Conservation (phyloP, 2,888 invertebrate species). For the Xanthostigma xanthostigma region DNA sequence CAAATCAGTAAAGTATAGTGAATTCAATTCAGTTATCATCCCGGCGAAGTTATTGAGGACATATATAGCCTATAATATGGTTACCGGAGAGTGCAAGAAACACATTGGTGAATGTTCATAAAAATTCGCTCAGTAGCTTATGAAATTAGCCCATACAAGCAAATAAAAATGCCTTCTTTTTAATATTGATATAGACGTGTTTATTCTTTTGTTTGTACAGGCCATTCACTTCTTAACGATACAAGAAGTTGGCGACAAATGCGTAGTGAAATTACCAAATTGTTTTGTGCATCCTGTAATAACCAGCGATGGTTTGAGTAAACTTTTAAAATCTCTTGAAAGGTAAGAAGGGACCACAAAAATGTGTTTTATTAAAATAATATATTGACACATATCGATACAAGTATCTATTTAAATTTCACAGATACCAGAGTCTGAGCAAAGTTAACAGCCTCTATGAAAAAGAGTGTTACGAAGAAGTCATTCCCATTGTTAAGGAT, state of each 20-base stretch:
- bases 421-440: constrained; percentile 36
- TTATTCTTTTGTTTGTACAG: not conserved
- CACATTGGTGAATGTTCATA: too few species aligned
- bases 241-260: constrained; percentile 20
- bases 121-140: too few species aligned
- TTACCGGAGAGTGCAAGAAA: too few species aligned
- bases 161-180: not conserved
- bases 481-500: constrained; percentile 49
- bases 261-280: constrained; percentile 33
- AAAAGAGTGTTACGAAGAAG: constrained; percentile 45
- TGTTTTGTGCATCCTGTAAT: constrained; percentile 34
- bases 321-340: constrained; percentile 34
- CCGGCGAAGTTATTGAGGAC: too few species aligned
- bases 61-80: too few species aligned
- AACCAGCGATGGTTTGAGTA: constrained; percentile 29
- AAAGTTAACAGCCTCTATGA: constrained; percentile 53
- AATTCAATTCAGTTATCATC: too few species aligned
- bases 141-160: too few species aligned
- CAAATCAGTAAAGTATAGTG: too few species aligned
- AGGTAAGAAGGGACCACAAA: constrained; percentile 23
- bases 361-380: not conserved
- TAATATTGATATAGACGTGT: not conserved
- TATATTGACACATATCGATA: not conserved
- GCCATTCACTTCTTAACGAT: not conserved
- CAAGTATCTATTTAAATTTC: constrained; percentile 10